Base-by-base conservation (phyloP, 1,140 invertebrate genomes). In the Drosophila sp. region DNA sequence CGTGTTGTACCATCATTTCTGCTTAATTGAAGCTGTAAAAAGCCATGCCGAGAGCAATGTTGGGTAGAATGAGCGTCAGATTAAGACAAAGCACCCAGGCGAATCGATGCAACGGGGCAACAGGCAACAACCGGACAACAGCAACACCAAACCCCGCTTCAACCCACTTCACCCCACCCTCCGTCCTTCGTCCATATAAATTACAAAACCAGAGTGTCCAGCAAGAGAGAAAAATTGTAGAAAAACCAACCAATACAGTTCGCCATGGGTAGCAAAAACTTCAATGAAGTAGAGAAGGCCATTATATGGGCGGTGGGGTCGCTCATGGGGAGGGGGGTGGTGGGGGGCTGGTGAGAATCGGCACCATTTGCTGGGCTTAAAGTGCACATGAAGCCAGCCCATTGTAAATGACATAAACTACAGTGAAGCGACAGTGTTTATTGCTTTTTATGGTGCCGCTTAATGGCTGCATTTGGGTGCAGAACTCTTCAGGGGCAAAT, bases 331-430 rank as follows among this genome's bases (percentile, higher is more conserved):
- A 35, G 2, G 7, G 8, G 23, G 8, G 17, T 2, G 35, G 17
- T 25, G 35, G 56, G 8, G 25, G 6, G 25, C 57, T 3, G 17
- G 17, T 27, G 35, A 30, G 55, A 40, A 63, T 54, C 62, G 72
- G 44, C 66, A 71, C 58, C 72, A 67, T 83, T 76, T 70, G 72
- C 57, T 54, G 61, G 69, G 79, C 60, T 86, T 79, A 70, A 82
- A 86, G 79, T 67, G 83, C 83, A 65, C 71, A 70, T 72, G 70
- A 63, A 62, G 68, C 56, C 63, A 63, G 68, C 56, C 63, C 58
- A n/a, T 11, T 79, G 71, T 70, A 86, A 86, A 82, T 86, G 83
- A 78, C 79, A 86, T 86, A 86, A 86, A 86, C 76, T 79, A 81
- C 79, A 68, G 63, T 57, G 65, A 83, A 77, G 72, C 76, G 69